Percentiles rank a stretch among this genome's conserved stretches.
phyloP scores from a whole-genome alignment of 2,888 invertebrate genomes.

The Lomographa bimaculata region DNA sequence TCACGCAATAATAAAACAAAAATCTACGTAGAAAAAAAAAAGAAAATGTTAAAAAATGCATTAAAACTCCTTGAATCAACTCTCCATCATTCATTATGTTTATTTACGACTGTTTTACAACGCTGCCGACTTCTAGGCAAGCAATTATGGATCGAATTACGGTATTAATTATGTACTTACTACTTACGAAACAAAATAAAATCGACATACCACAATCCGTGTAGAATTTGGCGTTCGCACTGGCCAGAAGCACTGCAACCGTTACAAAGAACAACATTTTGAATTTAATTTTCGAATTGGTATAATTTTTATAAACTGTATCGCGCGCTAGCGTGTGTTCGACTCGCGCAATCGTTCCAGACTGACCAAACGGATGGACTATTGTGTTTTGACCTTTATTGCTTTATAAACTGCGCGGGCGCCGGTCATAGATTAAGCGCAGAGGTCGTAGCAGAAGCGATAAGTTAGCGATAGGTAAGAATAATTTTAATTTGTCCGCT shows the following conservation, averaged over 20 bases:
- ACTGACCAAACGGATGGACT: slow-evolving; percentile 60
- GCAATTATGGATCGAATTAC: too few relatives aligned
- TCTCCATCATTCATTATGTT: too few relatives aligned
- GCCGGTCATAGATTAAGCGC: slow-evolving; percentile 63
- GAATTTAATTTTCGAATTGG: slow-evolving; percentile 21
- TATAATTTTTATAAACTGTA: slow-evolving; percentile 19
- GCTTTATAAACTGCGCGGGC: slow-evolving; percentile 68
- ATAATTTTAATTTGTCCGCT: too few relatives aligned
- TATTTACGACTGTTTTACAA: too few relatives aligned
- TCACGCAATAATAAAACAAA: too few relatives aligned
- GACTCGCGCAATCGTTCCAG: slow-evolving; percentile 64
- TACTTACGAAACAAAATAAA: slow-evolving; percentile 4
- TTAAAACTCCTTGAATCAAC: too few relatives aligned
- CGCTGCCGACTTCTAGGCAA: too few relatives aligned
- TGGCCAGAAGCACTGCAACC: slow-evolving; percentile 56
- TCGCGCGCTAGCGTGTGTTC: slow-evolving; percentile 70
- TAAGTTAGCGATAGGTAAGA: slow-evolving; percentile 7
- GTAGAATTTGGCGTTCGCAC: slow-evolving; percentile 72
- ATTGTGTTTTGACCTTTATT: slow-evolving; percentile 64
- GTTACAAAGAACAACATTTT: slow-evolving; percentile 65
- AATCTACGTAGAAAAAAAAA: too few relatives aligned
- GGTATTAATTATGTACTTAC: too few relatives aligned
- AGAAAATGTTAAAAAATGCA: too few relatives aligned
- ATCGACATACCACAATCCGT: slow-evolving; percentile 65
- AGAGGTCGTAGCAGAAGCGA: slow-evolving; percentile 22